Evolutionary conservation across 2,797 vertebrate genomes (phyloP), one percentile per base, ranked within the genome.

Genomic region (Pseudocheirus occidentalis): DNA sequence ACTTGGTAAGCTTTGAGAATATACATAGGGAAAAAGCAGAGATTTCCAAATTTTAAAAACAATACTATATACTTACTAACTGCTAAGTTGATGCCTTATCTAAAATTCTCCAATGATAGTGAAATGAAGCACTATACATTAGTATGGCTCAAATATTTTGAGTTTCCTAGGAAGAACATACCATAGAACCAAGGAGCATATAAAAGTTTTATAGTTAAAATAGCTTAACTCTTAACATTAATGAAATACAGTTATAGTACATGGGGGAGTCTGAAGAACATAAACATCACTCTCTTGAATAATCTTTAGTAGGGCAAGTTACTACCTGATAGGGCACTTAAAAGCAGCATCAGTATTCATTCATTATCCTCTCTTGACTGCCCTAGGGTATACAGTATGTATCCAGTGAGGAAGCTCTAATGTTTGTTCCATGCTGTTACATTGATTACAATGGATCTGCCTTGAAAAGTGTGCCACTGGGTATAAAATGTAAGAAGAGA

Each of bases 191-290:
- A 90, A 97, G 96, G 90, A 97, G 94, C 96, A 97, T 96, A 97
- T 97, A 96, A 52, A 97, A 97, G 96, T 97, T 98, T 97, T 97
- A 97, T 95, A 96, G 95, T 92, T 55, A 96, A 97, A 90, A 53
- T 58, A 97, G 94, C 91, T 98, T 96, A 97, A 97, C 97, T 97
- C 96, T 96, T 87, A 96, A 96, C 97, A 97, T 97, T 97, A 97
- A 98, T 98, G 97, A 97, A 97, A 97, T 97, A 98, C 10, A 96
- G 96, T 97, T 97, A 98, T 92, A 97, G 94, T 95, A 97, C 97
- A 95, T 57, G 66, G 53, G 91, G 93, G 92, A 98, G 27, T 95
- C 93, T 97, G 94, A 92, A 97, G 96, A 94, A 97, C 96, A 98
- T 97, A 97, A 97, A 98, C 95, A 97, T 95, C 96, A 97, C 93